These are phyloP conservation scores for Acleris sparsana DNA, from an alignment of 2,888 invertebrate genomes.

Conservation along the genomic window DNA sequence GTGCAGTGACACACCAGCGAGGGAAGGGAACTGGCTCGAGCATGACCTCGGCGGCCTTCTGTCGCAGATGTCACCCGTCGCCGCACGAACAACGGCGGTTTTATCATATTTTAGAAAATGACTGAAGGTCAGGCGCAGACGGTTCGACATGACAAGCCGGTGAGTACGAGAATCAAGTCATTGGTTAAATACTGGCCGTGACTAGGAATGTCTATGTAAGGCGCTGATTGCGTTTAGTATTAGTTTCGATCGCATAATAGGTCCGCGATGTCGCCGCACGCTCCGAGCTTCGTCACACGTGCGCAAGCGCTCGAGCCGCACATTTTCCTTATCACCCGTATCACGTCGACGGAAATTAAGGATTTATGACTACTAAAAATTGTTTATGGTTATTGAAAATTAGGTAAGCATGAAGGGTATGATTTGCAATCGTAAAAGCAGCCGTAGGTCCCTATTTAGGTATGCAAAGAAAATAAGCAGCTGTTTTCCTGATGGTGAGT, in stretches of 20 bases:
- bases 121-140: constrained; percentile 67
- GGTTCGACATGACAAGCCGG: constrained; percentile 75
- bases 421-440: background rate
- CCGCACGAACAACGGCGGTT: constrained; percentile 79
- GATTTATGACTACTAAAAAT: constrained; percentile 20
- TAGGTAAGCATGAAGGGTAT: background rate
- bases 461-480: background rate
- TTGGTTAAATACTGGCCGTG: constrained; percentile 13
- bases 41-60: constrained; percentile 72
- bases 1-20: constrained; percentile 50
- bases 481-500: constrained; percentile 6
- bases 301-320: background rate
- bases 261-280: background rate
- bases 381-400: constrained; percentile 15
- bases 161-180: constrained; percentile 55
- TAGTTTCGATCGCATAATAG: constrained; percentile 7
- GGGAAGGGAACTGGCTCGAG: constrained; percentile 48
- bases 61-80: constrained; percentile 80
- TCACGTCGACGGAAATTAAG: constrained; percentile 22
- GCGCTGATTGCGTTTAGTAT: constrained; percentile 2
- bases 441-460: background rate
- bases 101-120: constrained; percentile 82
- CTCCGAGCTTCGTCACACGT: background rate
- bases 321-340: constrained; percentile 33
- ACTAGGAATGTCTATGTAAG: constrained; percentile 28